Conservation (phyloP, 2,113 vertebrate genomes). For the Mesoclemmys tuberculata region DNA sequence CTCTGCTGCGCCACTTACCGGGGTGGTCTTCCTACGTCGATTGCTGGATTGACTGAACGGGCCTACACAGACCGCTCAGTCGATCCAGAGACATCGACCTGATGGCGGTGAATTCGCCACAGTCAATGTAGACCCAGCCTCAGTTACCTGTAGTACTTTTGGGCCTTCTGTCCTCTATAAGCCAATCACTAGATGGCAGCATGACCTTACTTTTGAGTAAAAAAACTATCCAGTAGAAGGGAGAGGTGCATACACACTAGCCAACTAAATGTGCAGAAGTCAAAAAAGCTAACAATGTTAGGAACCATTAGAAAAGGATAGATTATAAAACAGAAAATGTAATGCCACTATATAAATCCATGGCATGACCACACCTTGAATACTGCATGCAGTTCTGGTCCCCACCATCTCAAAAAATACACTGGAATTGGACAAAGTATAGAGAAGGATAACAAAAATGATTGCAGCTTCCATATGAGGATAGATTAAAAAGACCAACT, state of each 20-base stretch:
- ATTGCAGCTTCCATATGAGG: neutral
- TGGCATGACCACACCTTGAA: no score
- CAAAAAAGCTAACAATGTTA: neutral
- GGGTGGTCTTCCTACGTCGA: no score
- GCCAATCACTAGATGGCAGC: constrained; percentile 70
- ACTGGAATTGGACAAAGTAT: neutral
- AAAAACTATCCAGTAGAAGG: neutral
- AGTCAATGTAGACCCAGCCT: no score
- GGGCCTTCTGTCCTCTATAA: neutral
- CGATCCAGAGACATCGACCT: no score
- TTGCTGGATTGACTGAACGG: no score
- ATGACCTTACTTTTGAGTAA: constrained; percentile 35
- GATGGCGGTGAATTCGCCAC: no score
- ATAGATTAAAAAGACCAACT: neutral
- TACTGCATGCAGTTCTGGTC: no score
- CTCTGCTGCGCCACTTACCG: no score
- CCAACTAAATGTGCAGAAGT: neutral
- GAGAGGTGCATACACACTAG: neutral
- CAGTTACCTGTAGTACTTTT: neutral
- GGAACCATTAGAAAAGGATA: neutral
- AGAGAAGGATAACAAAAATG: neutral
- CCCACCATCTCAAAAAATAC: neutral
- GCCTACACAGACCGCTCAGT: no score
- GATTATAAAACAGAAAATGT: neutral
- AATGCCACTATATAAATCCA: no score